Evolutionary conservation across 2,888 invertebrate genomes (phyloP), one percentile per base, ranked within the genome.

Genomic region (Microplitis deprimator): DNA sequence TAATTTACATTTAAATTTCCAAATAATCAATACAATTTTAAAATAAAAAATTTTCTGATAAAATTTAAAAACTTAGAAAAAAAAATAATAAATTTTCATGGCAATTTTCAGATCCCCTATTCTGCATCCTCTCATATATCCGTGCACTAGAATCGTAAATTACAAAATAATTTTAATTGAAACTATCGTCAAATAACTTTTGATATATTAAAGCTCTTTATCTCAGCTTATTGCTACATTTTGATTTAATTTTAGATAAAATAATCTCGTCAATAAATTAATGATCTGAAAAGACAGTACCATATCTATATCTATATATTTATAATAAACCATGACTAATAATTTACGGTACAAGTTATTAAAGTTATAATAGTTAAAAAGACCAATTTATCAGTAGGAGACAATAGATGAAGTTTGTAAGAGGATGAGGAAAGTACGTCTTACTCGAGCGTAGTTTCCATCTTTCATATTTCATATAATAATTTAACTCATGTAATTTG

Each of bases 391-490:
- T 50, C 50, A 62, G 20, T 5, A 62, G 20, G 7, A 20, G 20
- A 20, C 62, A 62, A 16, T 62, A 62, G 17, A 13, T 13, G 29
- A 65, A 29, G 20, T 13, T 17, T 65, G 20, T 29, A 65, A 65
- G 38, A 65, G 13, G 38, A 65, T 65, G 13, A 65, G 38, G 65
- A 65, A 65, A 17, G 13, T 65, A 65, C 65, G 13, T 65, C 20
- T 29, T 65, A 29, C 38, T 65, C 13, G 38, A 29, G 62, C 7
- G n/a, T 16, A 65, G 65, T 29, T 38, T 65, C 20, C n/a, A 65
- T 65, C 65, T 73, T 64, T 39, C 39, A 75, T 29, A 75, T 69
- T 69, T 75, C 40, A 62, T 73, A 29, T 73, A 41, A 64, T 61
- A 64, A 73, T 73, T 72, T 61, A 17, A 60, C 10, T 29, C 62